Evolutionary conservation across 2,888 invertebrate genomes (phyloP).

Genomic region (Caenorhabditis sp.): DNA sequence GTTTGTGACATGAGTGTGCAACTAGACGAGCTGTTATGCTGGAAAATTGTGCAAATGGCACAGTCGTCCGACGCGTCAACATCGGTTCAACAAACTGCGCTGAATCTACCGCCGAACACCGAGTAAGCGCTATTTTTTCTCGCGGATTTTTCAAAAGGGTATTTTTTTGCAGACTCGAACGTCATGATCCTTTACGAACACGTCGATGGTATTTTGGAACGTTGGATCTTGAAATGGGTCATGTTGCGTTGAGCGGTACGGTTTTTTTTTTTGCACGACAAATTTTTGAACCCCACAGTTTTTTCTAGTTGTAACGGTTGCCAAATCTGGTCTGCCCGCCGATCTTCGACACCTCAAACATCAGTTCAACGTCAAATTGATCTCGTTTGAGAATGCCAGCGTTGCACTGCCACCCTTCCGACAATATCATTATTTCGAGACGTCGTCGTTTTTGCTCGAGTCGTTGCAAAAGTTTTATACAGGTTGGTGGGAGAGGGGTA

Average conservation of each 20-base stretch:
- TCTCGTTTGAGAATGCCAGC: slow-evolving; percentile 91
- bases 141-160: neutral
- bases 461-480: slow-evolving; percentile 87
- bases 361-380: slow-evolving; percentile 84
- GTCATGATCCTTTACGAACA: slow-evolving; percentile 64
- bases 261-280: neutral
- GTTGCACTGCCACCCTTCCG: slow-evolving; percentile 86
- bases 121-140: slow-evolving; percentile 38
- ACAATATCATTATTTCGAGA: slow-evolving; percentile 88
- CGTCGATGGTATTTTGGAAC: slow-evolving; percentile 86
- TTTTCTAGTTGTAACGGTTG: slow-evolving; percentile 87
- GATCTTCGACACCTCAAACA: slow-evolving; percentile 83
- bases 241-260: slow-evolving; percentile 82
- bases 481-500: slow-evolving; percentile 30
- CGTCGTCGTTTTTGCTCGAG: slow-evolving; percentile 82
- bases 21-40: slow-evolving; percentile 85
- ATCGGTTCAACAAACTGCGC: slow-evolving; percentile 52
- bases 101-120: slow-evolving; percentile 58
- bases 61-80: slow-evolving; percentile 60
- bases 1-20: slow-evolving; percentile 84
- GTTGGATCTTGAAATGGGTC: slow-evolving; percentile 81
- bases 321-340: slow-evolving; percentile 78
- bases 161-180: slow-evolving; percentile 30
- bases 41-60: slow-evolving; percentile 76
- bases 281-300: neutral